phyloP scores from a whole-genome alignment of 2,888 invertebrate species.

The Orchesellides sinensis region DNA sequence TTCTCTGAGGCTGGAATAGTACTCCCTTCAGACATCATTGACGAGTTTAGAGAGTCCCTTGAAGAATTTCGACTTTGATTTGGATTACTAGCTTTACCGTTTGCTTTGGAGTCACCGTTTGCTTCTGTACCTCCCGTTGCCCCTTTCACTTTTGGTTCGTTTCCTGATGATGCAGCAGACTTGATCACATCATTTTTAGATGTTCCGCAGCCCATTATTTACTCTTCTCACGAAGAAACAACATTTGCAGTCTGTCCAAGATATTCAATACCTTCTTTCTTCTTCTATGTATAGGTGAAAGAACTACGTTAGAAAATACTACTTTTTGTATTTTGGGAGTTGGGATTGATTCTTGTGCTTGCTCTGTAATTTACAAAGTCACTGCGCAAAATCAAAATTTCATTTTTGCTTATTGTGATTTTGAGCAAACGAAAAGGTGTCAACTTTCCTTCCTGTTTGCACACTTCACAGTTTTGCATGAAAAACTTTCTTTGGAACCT shows the following conservation, averaged over 20 bases:
- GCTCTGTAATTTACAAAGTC: background rate
- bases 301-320: too few relatives aligned
- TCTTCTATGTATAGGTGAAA: too few relatives aligned
- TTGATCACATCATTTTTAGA: slow-evolving; percentile 74
- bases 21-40: slow-evolving; percentile 68
- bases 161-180: slow-evolving; percentile 55
- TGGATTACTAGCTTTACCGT: slow-evolving; percentile 34
- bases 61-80: slow-evolving; percentile 52
- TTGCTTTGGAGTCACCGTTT: slow-evolving; percentile 28
- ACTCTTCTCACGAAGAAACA: slow-evolving; percentile 1
- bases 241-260: slow-evolving; percentile 23
- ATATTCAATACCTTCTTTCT: background rate
- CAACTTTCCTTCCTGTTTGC: too few relatives aligned
- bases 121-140: slow-evolving; percentile 19
- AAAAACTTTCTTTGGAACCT: too few relatives aligned
- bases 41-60: slow-evolving; percentile 65
- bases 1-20: slow-evolving; percentile 72
- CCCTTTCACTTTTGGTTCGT: slow-evolving; percentile 49
- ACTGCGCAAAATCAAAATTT: background rate
- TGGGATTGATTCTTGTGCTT: too few relatives aligned
- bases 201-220: slow-evolving; percentile 74
- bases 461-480: too few relatives aligned
- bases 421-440: too few relatives aligned
- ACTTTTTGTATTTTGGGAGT: too few relatives aligned
- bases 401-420: too few relatives aligned